Evolutionary conservation across 2,113 vertebrate species (phyloP), one percentile per base, ranked within the genome.

Genomic region (Podarcis muralis): DNA sequence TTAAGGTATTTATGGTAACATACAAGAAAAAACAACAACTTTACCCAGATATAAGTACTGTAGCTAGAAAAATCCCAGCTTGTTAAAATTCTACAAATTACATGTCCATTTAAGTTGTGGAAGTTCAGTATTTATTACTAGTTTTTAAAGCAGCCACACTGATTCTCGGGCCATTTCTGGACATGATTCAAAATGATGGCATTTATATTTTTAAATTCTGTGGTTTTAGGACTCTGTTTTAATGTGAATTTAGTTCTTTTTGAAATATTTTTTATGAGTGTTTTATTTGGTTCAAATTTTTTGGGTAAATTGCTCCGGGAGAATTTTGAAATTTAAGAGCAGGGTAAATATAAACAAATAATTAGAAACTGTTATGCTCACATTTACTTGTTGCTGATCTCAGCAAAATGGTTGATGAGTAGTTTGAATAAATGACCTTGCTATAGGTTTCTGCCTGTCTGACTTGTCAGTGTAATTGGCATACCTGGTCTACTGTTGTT

Each of bases 401-500:
- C 53, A 82, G 57, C 12, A 65, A 82, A 82, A 40, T 22, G 5
- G 32, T 87, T 16, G n/a, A 75, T 74, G 48, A 15, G 7, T 82
- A 43, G 53, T 65, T 37, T 20, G 5, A 25, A 4, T 22, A 5
- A 74, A 53, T 37, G 32, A 66, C 57, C 5, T 77, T 75, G 53
- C 68, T 9, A 66, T 57, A 27, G 66, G 3, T 81, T 57, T 30
- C 6, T 66, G 32, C 15, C 53, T 76, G 35, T n/a, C 88, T 77
- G 25, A 40, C 84, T 65, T 68, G 7, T 72, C 1, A 0, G 74
- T 78, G 53, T 48, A 0, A 80, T 74, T 85, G 74, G 3, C 5
- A 8, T 2, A 0, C 7, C 15, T 43, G 6, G 81, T 77, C 84
- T 12, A 0, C 22, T 80, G 83, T 13, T 23, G 43, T 3, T 66